These are phyloP conservation scores for Miniopterus natalensis DNA, from an alignment of 2,113 vertebrate species.

Conservation along the genomic window DNA sequence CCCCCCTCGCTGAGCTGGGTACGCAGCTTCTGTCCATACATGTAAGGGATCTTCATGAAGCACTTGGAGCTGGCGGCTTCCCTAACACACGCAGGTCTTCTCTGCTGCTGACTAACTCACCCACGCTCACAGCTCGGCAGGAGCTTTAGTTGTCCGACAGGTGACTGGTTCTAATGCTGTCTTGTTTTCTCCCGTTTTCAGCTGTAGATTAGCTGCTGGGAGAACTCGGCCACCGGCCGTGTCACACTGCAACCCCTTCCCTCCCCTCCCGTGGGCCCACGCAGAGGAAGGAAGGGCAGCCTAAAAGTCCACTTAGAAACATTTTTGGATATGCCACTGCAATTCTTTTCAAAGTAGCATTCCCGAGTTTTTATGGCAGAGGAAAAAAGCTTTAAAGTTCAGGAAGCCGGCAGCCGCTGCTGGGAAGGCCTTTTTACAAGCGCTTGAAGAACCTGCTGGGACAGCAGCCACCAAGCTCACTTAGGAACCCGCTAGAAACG, in stretches of 20 bases:
- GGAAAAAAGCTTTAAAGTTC: conserved; percentile 86
- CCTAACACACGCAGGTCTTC: conserved; percentile 74
- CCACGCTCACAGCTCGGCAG: conserved; percentile 59
- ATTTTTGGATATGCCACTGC: conserved; percentile 81
- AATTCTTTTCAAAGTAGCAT: conserved; percentile 81
- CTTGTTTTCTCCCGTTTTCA: conserved; percentile 93
- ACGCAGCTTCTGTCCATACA: conserved; percentile 85
- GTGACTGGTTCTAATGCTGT: conserved; percentile 86
- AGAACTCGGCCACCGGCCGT: conserved; percentile 87
- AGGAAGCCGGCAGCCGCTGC: conserved; percentile 87
- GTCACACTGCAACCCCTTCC: conserved; percentile 89
- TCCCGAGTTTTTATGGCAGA: conserved; percentile 78
- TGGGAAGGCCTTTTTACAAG: conserved; percentile 90
- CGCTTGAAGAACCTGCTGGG: conserved; percentile 88
- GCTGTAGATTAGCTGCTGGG: conserved; percentile 93
- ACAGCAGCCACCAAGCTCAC: conserved; percentile 73
- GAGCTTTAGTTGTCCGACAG: conserved; percentile 64
- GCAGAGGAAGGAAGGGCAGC: conserved; percentile 89
- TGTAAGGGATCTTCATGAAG: conserved; percentile 86
- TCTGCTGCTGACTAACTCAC: conserved; percentile 83
- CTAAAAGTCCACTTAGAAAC: conserved; percentile 78
- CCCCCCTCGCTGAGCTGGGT: conserved; percentile 58
- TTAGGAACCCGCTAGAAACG: conserved; percentile 80
- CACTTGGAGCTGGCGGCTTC: background rate
- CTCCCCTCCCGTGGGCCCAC: conserved; percentile 86